Conservation (phyloP, 2,797 vertebrate genomes). For the Chelon labrosus region DNA sequence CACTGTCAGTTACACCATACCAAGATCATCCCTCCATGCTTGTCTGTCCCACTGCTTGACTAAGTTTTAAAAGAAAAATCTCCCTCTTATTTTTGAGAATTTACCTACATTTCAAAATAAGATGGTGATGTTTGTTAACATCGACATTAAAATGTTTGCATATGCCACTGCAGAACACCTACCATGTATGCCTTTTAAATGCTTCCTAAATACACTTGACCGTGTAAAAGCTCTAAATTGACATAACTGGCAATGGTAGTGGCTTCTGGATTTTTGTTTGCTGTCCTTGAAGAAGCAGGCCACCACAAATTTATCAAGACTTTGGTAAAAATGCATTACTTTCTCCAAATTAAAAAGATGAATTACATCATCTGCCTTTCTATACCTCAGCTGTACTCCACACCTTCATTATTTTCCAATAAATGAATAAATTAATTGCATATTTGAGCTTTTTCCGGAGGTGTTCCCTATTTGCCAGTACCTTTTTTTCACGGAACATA, state of each 20-base stretch:
- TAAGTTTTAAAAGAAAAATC: no score
- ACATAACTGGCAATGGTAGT: constrained; percentile 14
- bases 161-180: background rate
- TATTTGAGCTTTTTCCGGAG: constrained; percentile 1
- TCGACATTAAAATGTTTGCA: no score
- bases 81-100: no score
- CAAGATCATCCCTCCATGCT: no score
- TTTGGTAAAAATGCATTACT: no score
- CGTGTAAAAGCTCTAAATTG: background rate
- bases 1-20: no score
- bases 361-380: no score
- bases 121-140: no score
- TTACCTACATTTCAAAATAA: no score
- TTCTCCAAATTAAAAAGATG: no score
- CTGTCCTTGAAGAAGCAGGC: constrained; percentile 14
- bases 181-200: background rate
- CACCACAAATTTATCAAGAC: no score
- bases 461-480: constrained; percentile 1
- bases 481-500: constrained; percentile 10
- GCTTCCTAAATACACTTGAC: background rate
- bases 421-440: constrained; percentile 8
- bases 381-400: background rate
- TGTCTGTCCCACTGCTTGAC: no score
- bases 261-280: constrained; percentile 1
- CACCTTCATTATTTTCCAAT: constrained; percentile 5